Conservation (phyloP, 2,888 invertebrate species). For the Clitarchus hookeri region DNA sequence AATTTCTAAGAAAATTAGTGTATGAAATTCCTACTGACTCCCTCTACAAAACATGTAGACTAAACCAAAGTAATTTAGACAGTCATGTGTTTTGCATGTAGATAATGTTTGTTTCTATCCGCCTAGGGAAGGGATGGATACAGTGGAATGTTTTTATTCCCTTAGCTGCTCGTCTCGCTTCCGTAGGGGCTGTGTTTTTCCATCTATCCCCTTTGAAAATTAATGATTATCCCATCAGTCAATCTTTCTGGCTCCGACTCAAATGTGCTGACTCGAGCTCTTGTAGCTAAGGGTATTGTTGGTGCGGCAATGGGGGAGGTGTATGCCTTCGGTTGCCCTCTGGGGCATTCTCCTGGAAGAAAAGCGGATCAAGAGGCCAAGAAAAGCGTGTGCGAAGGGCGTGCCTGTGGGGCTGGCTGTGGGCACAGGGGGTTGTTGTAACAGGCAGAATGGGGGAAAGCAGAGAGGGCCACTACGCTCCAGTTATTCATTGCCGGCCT, state of each 20-base stretch:
- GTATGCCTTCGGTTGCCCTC: no score
- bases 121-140: no score
- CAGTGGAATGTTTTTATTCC: neutral
- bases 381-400: no score
- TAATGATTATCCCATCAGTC: slow-evolving; percentile 7
- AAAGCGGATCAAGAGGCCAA: no score
- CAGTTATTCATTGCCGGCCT: neutral
- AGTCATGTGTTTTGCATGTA: neutral
- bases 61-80: neutral
- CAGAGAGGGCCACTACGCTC: neutral
- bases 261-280: neutral
- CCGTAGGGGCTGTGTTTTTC: no score
- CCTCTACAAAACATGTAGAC: neutral
- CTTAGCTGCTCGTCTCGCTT: neutral
- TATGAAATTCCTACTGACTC: neutral
- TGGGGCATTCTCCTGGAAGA: no score
- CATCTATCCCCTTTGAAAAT: neutral
- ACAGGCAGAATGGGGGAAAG: neutral
- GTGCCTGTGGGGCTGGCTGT: neutral
- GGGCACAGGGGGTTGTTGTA: neutral
- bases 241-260: neutral
- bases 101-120: neutral
- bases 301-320: neutral
- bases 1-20: no score
- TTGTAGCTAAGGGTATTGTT: neutral